These are phyloP conservation scores for Diadophis punctatus DNA, from an alignment of 2,113 vertebrate species.

Conservation along the genomic window DNA sequence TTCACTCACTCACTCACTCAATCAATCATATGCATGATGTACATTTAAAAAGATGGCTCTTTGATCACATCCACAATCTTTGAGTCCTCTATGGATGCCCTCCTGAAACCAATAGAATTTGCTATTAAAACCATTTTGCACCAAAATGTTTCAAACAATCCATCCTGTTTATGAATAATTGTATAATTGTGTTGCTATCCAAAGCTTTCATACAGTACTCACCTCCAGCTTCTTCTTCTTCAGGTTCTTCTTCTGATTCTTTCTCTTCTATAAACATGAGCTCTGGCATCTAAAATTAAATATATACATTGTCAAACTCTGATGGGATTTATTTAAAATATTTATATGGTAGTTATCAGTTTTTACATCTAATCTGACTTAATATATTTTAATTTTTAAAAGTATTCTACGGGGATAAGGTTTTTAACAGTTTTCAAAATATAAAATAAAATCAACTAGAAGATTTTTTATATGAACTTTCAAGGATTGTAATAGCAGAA, in stretches of 20 bases:
- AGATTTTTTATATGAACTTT: neutral
- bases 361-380: neutral
- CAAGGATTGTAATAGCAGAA: neutral
- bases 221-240: neutral
- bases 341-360: neutral
- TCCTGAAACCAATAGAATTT: neutral
- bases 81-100: neutral
- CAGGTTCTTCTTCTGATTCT: slow-evolving; percentile 27
- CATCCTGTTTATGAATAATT: neutral
- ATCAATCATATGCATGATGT: neutral
- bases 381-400: neutral
- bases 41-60: neutral
- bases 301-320: neutral
- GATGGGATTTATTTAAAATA: neutral
- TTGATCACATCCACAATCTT: neutral
- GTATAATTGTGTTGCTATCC: neutral
- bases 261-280: slow-evolving; percentile 35
- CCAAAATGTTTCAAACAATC: neutral
- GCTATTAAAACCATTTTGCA: neutral
- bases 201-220: slow-evolving; percentile 3
- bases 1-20: neutral
- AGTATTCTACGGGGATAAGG: neutral
- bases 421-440: neutral
- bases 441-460: neutral
- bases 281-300: slow-evolving; percentile 41